Base-by-base conservation (phyloP, 2,888 invertebrate genomes). In the Tetropium fuscum region DNA sequence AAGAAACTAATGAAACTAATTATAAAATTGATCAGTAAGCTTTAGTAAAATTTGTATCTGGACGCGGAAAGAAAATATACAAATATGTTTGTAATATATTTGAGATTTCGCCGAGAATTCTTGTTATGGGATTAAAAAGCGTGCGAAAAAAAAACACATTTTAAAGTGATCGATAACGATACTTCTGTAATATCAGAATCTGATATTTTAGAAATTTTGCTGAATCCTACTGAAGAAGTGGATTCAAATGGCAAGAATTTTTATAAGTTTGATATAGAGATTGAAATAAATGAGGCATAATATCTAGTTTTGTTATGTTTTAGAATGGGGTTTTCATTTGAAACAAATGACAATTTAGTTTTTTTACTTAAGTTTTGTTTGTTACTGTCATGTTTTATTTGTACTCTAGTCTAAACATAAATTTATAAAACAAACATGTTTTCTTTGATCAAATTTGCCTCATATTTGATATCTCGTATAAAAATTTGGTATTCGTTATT, bases 31-130 rank as follows among this genome's bases (percentile, higher is more conserved):
- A 10, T 2, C 30, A 30, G 8, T 30, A 30, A 8, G 30, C 30
- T 30, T 30, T 30, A 30, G 30, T 30, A 30, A 30, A 30, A 30
- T 30, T 30, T 30, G 30, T 30, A 30, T 30, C 30, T 30, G 30
- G 30, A 30, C 30, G 30, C 30, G 4, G 1, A 30, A 30, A 30
- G 30, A 30, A 30, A 30, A 30, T 30, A 30, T 30, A 30, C 30
- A 30, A 30, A 30, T 30, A 30, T 30, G 30, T 30, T 1, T 30
- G 30, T 10, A 30, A 30, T 10, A 30, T 30, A 30, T 30, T 30
- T 8, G 30, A 30, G 30, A 30, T 30, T 30, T 30, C 1, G 30
- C 30, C 30, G 10, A 10, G 10, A 30, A 30, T 1, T 30, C 30
- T 30, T 30, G 30, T 30, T 30, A 30, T 30, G 30, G 30, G 30